A percentile compares a stretch with the other conserved stretches of the same genome.
Conservation (phyloP, 2,888 invertebrate genomes). For the Panzeria rudis region DNA sequence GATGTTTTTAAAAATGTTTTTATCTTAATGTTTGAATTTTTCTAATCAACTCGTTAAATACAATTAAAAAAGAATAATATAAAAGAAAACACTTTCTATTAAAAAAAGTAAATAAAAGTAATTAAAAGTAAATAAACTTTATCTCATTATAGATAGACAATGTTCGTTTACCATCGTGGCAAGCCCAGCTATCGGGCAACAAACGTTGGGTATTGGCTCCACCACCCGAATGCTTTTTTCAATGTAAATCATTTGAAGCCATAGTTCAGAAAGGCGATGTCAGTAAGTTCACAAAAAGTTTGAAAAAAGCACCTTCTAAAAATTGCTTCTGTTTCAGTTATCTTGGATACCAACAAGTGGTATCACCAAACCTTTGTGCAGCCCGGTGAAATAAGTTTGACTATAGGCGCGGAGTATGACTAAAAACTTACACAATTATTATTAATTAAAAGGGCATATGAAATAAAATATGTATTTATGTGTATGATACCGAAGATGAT, state of each 20-base stretch:
- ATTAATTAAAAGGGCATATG: background rate
- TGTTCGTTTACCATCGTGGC: slow-evolving; percentile 97
- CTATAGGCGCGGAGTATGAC: slow-evolving; percentile 98
- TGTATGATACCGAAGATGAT: no score
- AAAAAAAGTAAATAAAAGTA: no score
- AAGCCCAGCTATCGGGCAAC: slow-evolving; percentile 95
- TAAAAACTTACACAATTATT: slow-evolving; percentile 80
- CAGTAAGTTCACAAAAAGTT: slow-evolving; percentile 85
- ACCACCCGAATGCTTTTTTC: slow-evolving; percentile 95
- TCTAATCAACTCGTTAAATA: background rate
- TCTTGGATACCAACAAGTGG: slow-evolving; percentile 97
- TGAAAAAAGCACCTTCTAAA: background rate
- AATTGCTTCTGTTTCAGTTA: slow-evolving; percentile 86
- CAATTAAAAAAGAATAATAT: background rate
- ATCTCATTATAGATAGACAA: slow-evolving; percentile 91
- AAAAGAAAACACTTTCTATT: background rate
- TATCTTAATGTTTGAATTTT: background rate
- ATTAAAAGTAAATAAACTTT: background rate
- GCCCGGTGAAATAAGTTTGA: slow-evolving; percentile 95
- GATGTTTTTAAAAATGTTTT: no score
- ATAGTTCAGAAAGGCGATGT: slow-evolving; percentile 95
- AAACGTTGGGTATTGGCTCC: slow-evolving; percentile 96
- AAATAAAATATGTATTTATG: background rate
- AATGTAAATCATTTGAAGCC: slow-evolving; percentile 85
- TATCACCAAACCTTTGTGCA: slow-evolving; percentile 95